A percentile compares a stretch with the other conserved stretches of the same genome.
phyloP scores from a whole-genome alignment of 2,113 vertebrate genomes.

The Aptenodytes forsteri region DNA sequence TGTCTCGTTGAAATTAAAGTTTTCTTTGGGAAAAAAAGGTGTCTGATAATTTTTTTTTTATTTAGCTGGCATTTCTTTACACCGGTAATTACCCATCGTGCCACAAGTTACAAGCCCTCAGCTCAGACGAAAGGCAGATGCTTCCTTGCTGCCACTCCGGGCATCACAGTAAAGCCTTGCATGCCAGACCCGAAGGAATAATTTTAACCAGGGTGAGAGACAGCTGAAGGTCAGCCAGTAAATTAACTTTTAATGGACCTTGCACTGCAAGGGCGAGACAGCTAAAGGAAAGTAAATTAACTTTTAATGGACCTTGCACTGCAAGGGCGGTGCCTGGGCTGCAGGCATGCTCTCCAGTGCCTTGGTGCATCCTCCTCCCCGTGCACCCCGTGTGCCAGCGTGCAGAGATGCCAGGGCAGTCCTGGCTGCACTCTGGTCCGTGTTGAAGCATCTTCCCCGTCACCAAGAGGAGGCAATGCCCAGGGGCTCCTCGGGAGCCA shows the following conservation, averaged over 20 bases:
- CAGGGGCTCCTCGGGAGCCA: neutral
- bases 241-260: neutral
- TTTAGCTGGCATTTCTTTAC: neutral
- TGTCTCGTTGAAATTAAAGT: conserved; percentile 27
- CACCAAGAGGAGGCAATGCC: neutral
- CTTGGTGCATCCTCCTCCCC: neutral
- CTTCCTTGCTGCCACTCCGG: neutral
- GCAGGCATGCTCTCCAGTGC: rapidly evolving
- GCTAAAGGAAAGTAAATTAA: neutral
- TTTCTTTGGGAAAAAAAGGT: neutral
- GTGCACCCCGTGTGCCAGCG: rapidly evolving
- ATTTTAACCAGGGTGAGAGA: neutral
- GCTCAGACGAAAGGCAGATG: neutral
- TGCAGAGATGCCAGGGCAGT: neutral
- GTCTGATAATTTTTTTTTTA: too few relatives aligned
- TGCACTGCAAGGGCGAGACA: neutral
- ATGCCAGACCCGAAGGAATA: neutral
- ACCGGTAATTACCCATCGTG: rapidly evolving
- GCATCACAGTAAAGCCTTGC: neutral
- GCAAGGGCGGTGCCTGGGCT: neutral
- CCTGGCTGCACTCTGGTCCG: neutral
- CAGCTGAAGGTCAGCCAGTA: neutral
- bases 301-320: too few relatives aligned
- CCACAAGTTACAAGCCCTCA: neutral
- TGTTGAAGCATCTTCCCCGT: neutral